Percentiles rank a stretch among this genome's conserved stretches.
phyloP scores from a whole-genome alignment of 2,888 invertebrate genomes.

The Synergus japonicus region DNA sequence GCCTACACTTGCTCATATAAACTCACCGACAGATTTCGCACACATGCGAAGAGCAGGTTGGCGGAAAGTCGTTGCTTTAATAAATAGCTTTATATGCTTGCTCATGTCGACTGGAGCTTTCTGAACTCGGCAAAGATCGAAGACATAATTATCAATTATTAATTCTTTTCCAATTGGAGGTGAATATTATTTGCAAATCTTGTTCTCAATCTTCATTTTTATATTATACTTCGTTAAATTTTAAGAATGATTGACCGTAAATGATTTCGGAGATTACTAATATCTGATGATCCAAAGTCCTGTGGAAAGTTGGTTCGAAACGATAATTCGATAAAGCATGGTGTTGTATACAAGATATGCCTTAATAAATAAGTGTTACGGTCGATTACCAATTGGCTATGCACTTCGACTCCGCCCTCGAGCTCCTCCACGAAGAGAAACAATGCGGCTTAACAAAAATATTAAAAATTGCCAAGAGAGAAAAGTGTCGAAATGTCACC shows the following conservation, averaged over 20 bases:
- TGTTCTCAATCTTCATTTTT: no score
- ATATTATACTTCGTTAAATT: no score
- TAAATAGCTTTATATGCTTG: no score
- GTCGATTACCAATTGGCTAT: constrained; percentile 14
- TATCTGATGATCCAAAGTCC: constrained; percentile 5
- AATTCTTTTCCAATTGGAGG: no score
- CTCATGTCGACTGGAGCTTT: no score
- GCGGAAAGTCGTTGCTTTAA: neutral
- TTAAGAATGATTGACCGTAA: no score
- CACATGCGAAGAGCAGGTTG: constrained; percentile 41
- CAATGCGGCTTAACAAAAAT: neutral
- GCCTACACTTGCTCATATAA: constrained; percentile 52
- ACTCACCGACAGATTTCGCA: constrained; percentile 58
- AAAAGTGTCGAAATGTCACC: neutral
- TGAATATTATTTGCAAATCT: no score
- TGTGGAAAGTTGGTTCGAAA: constrained; percentile 16
- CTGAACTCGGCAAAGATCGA: no score
- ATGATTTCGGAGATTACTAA: constrained; percentile 3
- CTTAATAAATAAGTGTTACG: constrained; percentile 33
- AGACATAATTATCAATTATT: no score
- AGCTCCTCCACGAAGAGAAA: constrained; percentile 21
- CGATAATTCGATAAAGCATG: constrained; percentile 10
- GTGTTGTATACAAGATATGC: neutral
- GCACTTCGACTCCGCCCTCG: constrained; percentile 8
- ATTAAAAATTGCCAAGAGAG: neutral